A percentile compares a stretch with the other conserved stretches of the same genome.
Conservation (phyloP, 2,797 vertebrate genomes). For the Aselliscus stoliczkanus region DNA sequence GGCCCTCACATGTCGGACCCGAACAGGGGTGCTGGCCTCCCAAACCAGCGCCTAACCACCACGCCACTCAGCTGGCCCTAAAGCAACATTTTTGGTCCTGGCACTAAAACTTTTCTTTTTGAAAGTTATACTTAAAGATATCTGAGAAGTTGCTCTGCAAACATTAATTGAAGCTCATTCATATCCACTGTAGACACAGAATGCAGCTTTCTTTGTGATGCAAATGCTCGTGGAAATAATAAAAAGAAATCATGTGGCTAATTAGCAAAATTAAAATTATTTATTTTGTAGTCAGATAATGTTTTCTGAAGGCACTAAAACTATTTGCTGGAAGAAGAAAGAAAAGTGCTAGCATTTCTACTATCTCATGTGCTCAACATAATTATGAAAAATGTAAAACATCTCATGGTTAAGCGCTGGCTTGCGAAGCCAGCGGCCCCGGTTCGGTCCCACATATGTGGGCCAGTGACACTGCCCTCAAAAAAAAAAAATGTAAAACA, state of each 20-base stretch:
- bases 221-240: neutral
- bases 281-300: neutral
- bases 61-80: too few species aligned
- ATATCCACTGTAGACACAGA: too few species aligned
- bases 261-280: neutral
- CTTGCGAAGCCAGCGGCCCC: too few species aligned
- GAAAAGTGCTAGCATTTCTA: neutral
- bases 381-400: neutral
- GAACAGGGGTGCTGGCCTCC: too few species aligned
- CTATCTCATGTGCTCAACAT: too few species aligned
- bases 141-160: neutral
- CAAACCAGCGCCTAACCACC: too few species aligned
- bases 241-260: neutral
- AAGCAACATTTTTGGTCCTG: neutral
- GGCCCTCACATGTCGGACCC: too few species aligned
- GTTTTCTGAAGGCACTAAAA: neutral
- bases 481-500: too few species aligned
- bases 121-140: neutral
- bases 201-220: neutral
- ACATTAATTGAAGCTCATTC: neutral
- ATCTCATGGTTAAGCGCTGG: too few species aligned
- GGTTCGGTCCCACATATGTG: too few species aligned
- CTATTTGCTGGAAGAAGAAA: neutral
- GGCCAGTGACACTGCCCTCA: too few species aligned
- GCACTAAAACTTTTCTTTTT: neutral